phyloP scores from a whole-genome alignment of 2,113 vertebrate species.

The Beaufortia kweichowensis region DNA sequence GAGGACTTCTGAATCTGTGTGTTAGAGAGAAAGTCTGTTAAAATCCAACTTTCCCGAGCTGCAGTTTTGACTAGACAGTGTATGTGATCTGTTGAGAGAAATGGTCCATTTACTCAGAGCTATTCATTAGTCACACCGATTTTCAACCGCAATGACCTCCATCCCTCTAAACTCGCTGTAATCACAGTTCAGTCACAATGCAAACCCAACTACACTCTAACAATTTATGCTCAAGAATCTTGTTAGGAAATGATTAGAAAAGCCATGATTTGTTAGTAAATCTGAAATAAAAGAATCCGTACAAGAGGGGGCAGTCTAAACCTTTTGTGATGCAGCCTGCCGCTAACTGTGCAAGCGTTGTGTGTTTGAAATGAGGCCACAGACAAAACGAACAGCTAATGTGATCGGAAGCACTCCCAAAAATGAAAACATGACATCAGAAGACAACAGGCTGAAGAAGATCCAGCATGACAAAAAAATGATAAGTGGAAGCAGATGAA shows the following conservation, averaged over 20 bases:
- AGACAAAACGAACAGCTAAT: slow-evolving; percentile 32
- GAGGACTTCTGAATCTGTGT: slow-evolving; percentile 74
- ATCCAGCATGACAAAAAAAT: slow-evolving; percentile 32
- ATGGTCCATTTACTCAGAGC: neutral
- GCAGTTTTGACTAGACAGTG: neutral
- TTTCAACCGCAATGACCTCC: neutral
- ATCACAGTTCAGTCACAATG: neutral
- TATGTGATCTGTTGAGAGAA: neutral
- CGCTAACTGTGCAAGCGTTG: neutral
- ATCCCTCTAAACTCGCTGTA: neutral
- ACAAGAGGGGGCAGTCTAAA: slow-evolving; percentile 52
- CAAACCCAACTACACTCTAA: neutral
- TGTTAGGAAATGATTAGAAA: neutral
- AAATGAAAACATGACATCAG: slow-evolving; percentile 46
- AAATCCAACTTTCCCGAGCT: neutral
- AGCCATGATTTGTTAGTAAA: neutral
- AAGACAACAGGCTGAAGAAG: slow-evolving; percentile 39
- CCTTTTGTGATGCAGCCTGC: slow-evolving; percentile 13
- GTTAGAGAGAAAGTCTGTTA: slow-evolving; percentile 28
- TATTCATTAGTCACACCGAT: neutral
- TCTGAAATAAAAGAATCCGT: neutral
- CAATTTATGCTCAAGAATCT: neutral
- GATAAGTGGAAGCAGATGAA: slow-evolving; percentile 55
- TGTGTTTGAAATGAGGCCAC: slow-evolving; percentile 19
- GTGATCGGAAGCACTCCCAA: slow-evolving; percentile 52